Conservation (phyloP, 2,113 vertebrate species). For the Colaptes auratus region DNA sequence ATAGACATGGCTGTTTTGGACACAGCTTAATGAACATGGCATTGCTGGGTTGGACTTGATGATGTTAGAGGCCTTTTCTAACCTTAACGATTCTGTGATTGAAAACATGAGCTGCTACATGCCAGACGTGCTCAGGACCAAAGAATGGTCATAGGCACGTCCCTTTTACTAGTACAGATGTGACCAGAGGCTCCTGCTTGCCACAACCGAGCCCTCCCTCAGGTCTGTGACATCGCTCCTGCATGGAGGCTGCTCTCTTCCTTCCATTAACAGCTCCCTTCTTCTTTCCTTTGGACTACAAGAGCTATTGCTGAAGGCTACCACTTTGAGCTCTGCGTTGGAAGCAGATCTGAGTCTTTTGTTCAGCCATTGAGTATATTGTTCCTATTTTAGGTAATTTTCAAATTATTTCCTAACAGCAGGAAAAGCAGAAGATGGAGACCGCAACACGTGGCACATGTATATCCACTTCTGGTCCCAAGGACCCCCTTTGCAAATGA, state of each 20-base stretch:
- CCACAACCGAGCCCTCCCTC: background rate
- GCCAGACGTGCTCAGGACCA: background rate
- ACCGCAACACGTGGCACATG: slow-evolving; percentile 15
- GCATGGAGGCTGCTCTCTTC: background rate
- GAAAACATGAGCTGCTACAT: background rate
- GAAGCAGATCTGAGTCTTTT: background rate
- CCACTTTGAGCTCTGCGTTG: background rate
- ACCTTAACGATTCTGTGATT: too few species aligned
- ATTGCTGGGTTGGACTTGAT: too few species aligned
- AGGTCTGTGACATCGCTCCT: background rate
- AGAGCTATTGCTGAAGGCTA: background rate
- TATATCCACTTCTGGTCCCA: slow-evolving; percentile 44
- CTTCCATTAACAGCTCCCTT: background rate
- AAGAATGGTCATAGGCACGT: background rate
- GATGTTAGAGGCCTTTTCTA: too few species aligned
- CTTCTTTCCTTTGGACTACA: background rate
- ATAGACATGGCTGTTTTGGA: too few species aligned
- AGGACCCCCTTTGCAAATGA: slow-evolving; percentile 51
- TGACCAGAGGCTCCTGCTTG: background rate
- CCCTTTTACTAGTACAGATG: accelerated
- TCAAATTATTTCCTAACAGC: slow-evolving; percentile 50
- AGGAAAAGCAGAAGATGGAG: slow-evolving; percentile 44
- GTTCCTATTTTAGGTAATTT: slow-evolving; percentile 48
- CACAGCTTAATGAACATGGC: too few species aligned
- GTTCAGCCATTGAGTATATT: background rate